Evolutionary conservation across 2,888 invertebrate genomes (phyloP).

Genomic region (Strigamia transsilvanica): DNA sequence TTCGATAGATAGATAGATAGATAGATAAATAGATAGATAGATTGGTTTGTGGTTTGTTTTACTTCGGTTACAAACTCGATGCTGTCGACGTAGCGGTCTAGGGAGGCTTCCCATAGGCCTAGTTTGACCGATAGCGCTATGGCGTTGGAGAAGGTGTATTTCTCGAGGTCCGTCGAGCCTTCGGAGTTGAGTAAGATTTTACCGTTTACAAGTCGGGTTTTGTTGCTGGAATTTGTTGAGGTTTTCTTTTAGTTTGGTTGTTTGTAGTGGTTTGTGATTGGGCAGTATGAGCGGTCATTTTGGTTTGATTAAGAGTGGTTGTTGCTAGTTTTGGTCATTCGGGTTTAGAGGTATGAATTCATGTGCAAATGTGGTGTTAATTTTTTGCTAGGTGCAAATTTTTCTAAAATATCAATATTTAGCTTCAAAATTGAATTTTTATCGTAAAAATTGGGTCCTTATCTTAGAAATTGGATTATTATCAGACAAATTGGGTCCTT

Average conservation of each 20-base stretch:
- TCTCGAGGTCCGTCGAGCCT: conserved; percentile 73
- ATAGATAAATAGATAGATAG: conserved; percentile 9
- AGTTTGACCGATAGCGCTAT: conserved; percentile 92
- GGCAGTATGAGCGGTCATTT: too few relatives aligned
- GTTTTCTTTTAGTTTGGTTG: background rate
- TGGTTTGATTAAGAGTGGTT: too few relatives aligned
- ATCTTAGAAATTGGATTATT: too few relatives aligned
- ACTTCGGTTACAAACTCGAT: conserved; percentile 80
- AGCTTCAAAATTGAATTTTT: too few relatives aligned
- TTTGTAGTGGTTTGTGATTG: background rate
- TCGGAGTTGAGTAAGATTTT: conserved; percentile 68
- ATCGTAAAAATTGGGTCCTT: too few relatives aligned
- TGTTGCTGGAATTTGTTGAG: conserved; percentile 61
- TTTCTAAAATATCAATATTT: too few relatives aligned
- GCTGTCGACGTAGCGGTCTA: conserved; percentile 83
- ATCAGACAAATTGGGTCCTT: too few relatives aligned
- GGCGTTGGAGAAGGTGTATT: conserved; percentile 94
- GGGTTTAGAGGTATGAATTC: too few relatives aligned
- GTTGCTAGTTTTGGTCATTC: too few relatives aligned
- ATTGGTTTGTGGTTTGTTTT: conserved; percentile 28
- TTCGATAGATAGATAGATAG: conserved; percentile 42
- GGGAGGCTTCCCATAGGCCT: conserved; percentile 90
- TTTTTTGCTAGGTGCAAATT: too few relatives aligned
- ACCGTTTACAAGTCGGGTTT: conserved; percentile 66
- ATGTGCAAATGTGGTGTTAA: too few relatives aligned